These are phyloP conservation scores for Ginglymostoma cirratum DNA, from an alignment of 2,113 vertebrate species.

Conservation along the genomic window DNA sequence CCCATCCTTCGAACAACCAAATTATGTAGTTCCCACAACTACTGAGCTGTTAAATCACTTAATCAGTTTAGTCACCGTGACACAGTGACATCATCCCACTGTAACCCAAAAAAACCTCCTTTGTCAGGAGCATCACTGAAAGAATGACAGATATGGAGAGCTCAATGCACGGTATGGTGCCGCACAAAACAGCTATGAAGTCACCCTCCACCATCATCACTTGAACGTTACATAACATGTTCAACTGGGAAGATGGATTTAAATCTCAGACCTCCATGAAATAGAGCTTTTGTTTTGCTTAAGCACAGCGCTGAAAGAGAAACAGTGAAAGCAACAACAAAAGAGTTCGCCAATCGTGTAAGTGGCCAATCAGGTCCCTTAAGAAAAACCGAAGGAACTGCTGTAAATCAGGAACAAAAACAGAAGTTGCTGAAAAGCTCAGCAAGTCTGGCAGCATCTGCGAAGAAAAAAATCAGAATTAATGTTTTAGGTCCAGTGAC, in stretches of 20 bases:
- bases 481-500: no score
- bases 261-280: background rate
- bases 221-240: background rate
- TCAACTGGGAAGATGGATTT: background rate
- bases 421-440: no score
- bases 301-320: background rate
- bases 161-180: background rate
- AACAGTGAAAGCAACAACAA: background rate
- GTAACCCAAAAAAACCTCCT: background rate
- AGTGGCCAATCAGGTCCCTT: background rate
- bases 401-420: no score
- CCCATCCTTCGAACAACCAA: background rate
- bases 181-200: constrained; percentile 22
- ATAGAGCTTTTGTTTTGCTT: background rate
- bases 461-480: no score
- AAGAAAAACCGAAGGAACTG: no score
- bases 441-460: no score
- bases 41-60: background rate
- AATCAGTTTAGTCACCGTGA: constrained; percentile 17
- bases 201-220: background rate
- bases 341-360: background rate
- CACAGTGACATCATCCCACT: constrained; percentile 22
- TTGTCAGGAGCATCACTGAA: background rate
- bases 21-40: background rate
- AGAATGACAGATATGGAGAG: background rate